Percentiles rank a stretch among this genome's conserved stretches.
Evolutionary conservation across 1,140 invertebrate species (phyloP).

Genomic region (Diabrotica virgifera): DNA sequence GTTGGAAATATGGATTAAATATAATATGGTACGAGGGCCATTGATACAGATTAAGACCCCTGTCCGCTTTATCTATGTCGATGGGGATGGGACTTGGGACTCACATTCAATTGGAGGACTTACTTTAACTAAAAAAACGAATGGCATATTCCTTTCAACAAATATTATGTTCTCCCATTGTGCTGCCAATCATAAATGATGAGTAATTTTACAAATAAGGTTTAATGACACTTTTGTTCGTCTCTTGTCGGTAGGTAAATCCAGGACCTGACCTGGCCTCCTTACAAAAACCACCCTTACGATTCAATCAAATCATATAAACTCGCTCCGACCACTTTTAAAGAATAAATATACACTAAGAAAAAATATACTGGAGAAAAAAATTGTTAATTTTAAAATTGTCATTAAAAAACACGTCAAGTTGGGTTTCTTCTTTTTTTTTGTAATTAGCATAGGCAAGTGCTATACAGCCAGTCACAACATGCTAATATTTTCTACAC

Average conservation of each 20-base stretch:
- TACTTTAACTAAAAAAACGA: slow-evolving; percentile 20
- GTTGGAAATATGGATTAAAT: slow-evolving; percentile 31
- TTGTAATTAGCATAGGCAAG: too few species aligned
- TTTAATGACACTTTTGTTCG: slow-evolving; percentile 26
- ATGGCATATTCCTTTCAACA: slow-evolving; percentile 25
- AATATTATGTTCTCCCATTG: slow-evolving; percentile 34
- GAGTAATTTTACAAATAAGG: slow-evolving; percentile 19
- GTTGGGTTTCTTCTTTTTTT: too few species aligned
- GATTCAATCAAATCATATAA: too few species aligned
- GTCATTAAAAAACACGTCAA: too few species aligned
- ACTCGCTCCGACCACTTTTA: too few species aligned
- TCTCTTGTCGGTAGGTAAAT: slow-evolving; percentile 8
- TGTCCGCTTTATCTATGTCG: slow-evolving; percentile 30
- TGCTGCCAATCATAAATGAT: slow-evolving; percentile 33
- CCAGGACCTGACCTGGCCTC: slow-evolving; percentile 4
- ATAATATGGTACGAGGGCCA: slow-evolving; percentile 29
- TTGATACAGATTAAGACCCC: slow-evolving; percentile 37
- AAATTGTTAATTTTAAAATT: too few species aligned
- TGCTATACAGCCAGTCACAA: too few species aligned
- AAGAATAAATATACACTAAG: too few species aligned
- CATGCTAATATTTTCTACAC: too few species aligned
- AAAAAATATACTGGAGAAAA: too few species aligned
- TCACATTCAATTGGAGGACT: slow-evolving; percentile 18
- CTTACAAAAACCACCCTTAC: neutral
- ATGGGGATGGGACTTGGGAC: slow-evolving; percentile 25